Evolutionary conservation across 2,797 vertebrate species (phyloP).

Genomic region (Clarias platycephalus): DNA sequence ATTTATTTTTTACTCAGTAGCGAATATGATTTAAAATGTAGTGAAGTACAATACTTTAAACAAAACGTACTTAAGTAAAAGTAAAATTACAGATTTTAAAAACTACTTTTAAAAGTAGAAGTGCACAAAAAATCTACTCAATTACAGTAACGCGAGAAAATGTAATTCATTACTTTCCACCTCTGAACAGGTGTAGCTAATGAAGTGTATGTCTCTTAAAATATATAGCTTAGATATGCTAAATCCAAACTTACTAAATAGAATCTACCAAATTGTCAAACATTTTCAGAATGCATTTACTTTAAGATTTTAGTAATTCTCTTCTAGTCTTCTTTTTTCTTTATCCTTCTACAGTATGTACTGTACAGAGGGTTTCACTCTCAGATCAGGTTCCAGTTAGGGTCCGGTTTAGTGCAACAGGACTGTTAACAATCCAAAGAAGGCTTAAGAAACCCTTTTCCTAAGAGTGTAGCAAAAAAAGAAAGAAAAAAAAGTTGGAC

Average conservation of each 20-base stretch:
- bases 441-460: not conserved
- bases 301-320: not conserved
- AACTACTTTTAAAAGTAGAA: no score
- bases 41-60: no score
- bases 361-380: not conserved
- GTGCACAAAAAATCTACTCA: no score
- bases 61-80: no score
- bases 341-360: not conserved
- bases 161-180: no score
- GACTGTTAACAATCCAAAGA: not conserved
- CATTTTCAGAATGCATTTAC: not conserved
- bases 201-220: not conserved
- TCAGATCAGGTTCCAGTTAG: not conserved
- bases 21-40: no score
- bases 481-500: not conserved
- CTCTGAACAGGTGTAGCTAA: no score
- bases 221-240: not conserved
- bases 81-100: no score
- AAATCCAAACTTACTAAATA: not conserved
- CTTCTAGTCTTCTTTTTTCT: not conserved
- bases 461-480: not conserved
- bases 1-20: no score
- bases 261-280: not conserved
- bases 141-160: no score
- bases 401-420: not conserved